Evolutionary conservation across 2,888 invertebrate species (phyloP).

Genomic region (Eilema sororculum): DNA sequence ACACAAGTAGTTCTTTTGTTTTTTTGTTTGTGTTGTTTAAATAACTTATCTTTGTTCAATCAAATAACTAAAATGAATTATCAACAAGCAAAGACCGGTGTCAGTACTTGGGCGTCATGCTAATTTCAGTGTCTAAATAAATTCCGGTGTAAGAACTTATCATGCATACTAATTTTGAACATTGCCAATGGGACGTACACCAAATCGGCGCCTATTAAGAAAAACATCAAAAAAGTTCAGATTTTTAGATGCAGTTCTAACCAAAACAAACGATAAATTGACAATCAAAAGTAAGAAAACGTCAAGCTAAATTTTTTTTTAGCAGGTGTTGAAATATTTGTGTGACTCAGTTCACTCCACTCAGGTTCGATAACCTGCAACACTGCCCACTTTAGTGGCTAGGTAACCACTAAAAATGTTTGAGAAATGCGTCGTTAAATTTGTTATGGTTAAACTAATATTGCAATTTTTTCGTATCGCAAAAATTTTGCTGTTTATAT

Average conservation of each 20-base stretch:
- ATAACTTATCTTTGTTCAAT: no score
- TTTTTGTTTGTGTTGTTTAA: no score
- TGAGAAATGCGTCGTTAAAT: background rate
- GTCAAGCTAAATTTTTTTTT: background rate
- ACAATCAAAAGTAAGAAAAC: background rate
- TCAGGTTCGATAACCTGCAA: background rate
- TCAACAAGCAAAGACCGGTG: background rate
- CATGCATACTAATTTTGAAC: background rate
- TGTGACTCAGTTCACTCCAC: background rate
- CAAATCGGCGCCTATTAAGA: background rate
- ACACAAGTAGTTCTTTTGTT: no score
- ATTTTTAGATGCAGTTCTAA: background rate
- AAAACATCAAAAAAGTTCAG: background rate
- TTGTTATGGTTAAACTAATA: conserved; percentile 1
- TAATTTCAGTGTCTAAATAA: background rate
- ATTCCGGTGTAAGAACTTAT: background rate
- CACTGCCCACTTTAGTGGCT: conserved; percentile 1
- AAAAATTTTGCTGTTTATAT: background rate
- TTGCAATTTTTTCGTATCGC: background rate
- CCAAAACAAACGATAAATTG: background rate
- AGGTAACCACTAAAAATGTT: background rate
- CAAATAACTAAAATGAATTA: no score
- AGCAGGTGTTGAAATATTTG: background rate
- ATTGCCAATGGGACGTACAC: background rate
- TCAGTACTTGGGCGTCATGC: background rate